These are phyloP conservation scores for Lemur catta DNA, from an alignment of 2,797 vertebrate genomes.

Conservation along the genomic window DNA sequence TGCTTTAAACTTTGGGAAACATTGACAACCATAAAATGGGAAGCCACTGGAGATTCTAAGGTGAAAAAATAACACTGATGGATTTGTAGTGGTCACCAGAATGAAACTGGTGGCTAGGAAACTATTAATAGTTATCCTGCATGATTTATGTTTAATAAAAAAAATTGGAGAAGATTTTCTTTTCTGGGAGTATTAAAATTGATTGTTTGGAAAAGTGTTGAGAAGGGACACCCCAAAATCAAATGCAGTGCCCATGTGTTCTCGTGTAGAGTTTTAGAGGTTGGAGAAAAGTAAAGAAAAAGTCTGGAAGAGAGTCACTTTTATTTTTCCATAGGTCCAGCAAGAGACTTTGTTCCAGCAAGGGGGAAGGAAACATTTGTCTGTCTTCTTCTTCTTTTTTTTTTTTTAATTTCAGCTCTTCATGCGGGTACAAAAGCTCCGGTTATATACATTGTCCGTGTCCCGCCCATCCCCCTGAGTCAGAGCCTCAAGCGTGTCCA, in stretches of 20 bases:
- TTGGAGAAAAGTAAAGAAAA: not conserved
- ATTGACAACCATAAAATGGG: not conserved
- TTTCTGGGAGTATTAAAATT: not conserved
- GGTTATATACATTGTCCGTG: too few species aligned
- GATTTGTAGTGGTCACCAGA: not conserved
- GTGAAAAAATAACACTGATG: not conserved
- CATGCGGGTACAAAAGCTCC: too few species aligned
- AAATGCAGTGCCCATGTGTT: not conserved
- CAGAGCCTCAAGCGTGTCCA: too few species aligned
- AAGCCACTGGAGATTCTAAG: not conserved
- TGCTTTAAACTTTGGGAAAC: not conserved
- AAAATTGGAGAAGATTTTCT: not conserved
- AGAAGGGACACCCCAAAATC: not conserved
- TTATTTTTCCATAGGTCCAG: not conserved
- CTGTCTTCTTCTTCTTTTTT: too few species aligned
- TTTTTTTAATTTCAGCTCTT: too few species aligned
- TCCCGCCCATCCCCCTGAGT: too few species aligned
- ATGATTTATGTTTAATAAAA: not conserved
- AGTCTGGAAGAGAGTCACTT: not conserved
- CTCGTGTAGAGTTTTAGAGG: not conserved
- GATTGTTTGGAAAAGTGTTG: not conserved
- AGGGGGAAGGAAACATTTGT: not conserved
- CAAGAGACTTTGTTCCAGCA: not conserved
- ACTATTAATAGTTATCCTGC: not conserved
- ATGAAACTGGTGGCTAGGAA: not conserved